Conservation (phyloP, 2,797 vertebrate genomes). For the Betta splendens region DNA sequence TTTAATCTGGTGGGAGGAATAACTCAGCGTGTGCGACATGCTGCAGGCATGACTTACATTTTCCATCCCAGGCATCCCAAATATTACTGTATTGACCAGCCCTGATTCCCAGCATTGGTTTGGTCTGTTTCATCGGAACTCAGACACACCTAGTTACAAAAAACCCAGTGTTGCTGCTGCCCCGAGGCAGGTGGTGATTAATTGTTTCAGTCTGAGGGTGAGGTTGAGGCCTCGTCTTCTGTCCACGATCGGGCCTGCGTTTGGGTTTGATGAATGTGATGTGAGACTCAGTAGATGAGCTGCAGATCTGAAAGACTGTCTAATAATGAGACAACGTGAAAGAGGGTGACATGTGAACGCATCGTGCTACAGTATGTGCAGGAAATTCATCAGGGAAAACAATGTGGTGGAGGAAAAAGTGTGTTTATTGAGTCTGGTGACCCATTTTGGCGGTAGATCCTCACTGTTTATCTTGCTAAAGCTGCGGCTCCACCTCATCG, state of each 20-base stretch:
- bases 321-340: no score
- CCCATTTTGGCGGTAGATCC: background rate
- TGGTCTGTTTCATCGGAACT: conserved; percentile 4
- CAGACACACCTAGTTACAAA: conserved; percentile 28
- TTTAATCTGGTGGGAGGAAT: background rate
- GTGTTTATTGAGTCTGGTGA: background rate
- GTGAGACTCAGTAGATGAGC: conserved; percentile 10
- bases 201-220: conserved; percentile 61
- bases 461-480: conserved; percentile 10
- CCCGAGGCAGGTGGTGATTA: conserved; percentile 48
- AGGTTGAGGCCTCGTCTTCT: conserved; percentile 44
- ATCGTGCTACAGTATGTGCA: no score
- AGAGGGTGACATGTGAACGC: no score
- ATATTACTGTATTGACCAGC: background rate
- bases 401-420: background rate
- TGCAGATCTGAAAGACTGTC: conserved; percentile 25
- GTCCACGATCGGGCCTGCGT: background rate
- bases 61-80: conserved; percentile 14
- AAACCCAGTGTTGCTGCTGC: conserved; percentile 24
- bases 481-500: conserved; percentile 2
- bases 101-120: conserved; percentile 14
- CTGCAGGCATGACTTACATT: conserved; percentile 12
- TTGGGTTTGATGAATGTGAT: conserved; percentile 22
- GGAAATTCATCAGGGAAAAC: no score
- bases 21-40: background rate